These are phyloP conservation scores for Oithona nana DNA, from an alignment of 2,888 invertebrate species.

Conservation along the genomic window DNA sequence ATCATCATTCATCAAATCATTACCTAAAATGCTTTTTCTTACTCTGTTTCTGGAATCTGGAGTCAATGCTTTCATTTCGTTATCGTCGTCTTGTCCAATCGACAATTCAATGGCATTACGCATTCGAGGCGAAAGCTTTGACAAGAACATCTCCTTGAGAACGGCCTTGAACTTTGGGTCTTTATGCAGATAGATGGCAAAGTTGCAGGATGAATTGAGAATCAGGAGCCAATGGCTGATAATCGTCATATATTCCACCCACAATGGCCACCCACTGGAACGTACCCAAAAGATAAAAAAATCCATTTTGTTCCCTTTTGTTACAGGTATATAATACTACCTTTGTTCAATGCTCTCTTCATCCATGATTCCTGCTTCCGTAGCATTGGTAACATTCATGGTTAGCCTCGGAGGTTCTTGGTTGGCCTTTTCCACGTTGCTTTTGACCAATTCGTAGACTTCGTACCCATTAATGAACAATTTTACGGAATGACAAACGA, in stretches of 20 bases:
- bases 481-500: slow-evolving; percentile 6
- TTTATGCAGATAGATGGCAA: slow-evolving; percentile 8
- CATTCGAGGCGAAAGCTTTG: not conserved
- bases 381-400: not conserved
- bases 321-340: too few species aligned
- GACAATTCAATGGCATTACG: not conserved
- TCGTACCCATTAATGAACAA: slow-evolving; percentile 2
- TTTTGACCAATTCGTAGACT: not conserved
- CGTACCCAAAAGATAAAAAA: too few species aligned
- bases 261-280: slow-evolving; percentile 1
- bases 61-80: not conserved
- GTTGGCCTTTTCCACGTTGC: not conserved
- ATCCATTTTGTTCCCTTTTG: too few species aligned
- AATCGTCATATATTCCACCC: slow-evolving; percentile 6
- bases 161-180: slow-evolving; percentile 15
- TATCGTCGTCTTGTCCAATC: not conserved
- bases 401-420: not conserved
- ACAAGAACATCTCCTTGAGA: slow-evolving; percentile 5
- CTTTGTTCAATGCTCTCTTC: not conserved
- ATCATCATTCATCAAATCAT: too few species aligned
- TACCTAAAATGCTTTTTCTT: too few species aligned
- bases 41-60: too few species aligned
- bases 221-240: slow-evolving; percentile 9
- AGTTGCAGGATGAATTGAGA: slow-evolving; percentile 1
- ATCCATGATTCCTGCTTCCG: not conserved